Conservation (phyloP, 2,888 invertebrate genomes). For the Aricia artaxerxes region DNA sequence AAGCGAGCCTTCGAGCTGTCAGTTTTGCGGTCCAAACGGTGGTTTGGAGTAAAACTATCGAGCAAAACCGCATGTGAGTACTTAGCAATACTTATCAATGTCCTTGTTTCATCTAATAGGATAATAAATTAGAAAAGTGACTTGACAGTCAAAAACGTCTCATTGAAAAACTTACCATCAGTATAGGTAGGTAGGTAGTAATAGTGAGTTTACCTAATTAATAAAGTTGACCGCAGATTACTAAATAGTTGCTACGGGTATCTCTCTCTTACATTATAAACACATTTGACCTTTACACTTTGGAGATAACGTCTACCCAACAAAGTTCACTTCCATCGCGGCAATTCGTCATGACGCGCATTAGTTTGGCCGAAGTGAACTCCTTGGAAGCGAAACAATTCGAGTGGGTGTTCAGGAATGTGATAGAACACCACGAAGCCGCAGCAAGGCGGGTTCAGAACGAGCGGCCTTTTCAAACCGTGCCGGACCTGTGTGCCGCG, state of each 20-base stretch:
- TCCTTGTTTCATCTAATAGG: too few relatives aligned
- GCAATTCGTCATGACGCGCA: constrained; percentile 34
- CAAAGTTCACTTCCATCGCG: not conserved
- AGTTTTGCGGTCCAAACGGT: too few relatives aligned
- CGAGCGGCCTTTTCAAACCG: constrained; percentile 75
- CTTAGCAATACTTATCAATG: too few relatives aligned
- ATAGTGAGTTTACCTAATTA: not conserved
- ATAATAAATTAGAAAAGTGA: too few relatives aligned
- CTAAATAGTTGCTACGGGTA: not conserved
- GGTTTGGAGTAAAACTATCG: too few relatives aligned
- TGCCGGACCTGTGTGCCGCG: constrained; percentile 71
- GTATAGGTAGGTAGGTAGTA: too few relatives aligned
- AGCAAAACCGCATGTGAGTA: too few relatives aligned
- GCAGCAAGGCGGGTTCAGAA: constrained; percentile 73
- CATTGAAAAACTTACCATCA: too few relatives aligned
- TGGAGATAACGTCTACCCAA: not conserved
- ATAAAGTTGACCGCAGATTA: not conserved
- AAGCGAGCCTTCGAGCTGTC: too few relatives aligned
- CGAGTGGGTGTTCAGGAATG: constrained; percentile 80
- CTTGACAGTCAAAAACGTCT: too few relatives aligned
- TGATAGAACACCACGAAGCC: constrained; percentile 81
- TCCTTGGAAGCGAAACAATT: constrained; percentile 75
- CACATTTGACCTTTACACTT: constrained; percentile 11
- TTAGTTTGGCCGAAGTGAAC: constrained; percentile 77
- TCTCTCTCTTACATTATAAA: not conserved